phyloP scores from a whole-genome alignment of 2,888 invertebrate genomes.

The Acholoe squamosa region DNA sequence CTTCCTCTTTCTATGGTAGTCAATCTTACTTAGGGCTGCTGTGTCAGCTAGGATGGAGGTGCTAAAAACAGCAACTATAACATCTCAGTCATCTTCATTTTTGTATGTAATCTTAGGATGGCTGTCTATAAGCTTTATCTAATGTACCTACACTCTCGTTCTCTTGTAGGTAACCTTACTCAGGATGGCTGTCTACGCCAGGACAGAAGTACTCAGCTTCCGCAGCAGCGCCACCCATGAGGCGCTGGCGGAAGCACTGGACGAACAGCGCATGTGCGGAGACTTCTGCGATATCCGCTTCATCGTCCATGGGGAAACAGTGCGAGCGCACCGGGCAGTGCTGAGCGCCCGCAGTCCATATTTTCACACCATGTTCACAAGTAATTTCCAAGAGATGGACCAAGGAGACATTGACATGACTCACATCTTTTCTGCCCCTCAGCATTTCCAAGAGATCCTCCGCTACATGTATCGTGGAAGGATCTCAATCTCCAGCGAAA shows the following conservation, averaged over 20 bases:
- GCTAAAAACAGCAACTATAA: no score
- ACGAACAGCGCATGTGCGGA: slow-evolving; percentile 47
- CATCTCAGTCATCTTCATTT: no score
- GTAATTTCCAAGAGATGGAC: slow-evolving; percentile 56
- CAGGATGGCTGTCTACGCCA: slow-evolving; percentile 43
- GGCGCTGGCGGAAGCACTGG: slow-evolving; percentile 26
- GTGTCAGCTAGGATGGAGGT: no score
- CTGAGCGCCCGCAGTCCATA: slow-evolving; percentile 47
- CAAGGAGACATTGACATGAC: slow-evolving; percentile 59
- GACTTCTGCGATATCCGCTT: slow-evolving; percentile 57
- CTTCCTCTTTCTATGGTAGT: no score
- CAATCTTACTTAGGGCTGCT: no score
- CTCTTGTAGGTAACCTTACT: background rate
- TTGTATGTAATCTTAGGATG: no score
- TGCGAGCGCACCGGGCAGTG: slow-evolving; percentile 32
- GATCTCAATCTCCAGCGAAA: slow-evolving; percentile 39
- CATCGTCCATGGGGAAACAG: slow-evolving; percentile 38
- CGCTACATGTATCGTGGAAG: slow-evolving; percentile 46
- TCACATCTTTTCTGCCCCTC: slow-evolving; percentile 31
- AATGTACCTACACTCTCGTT: no score
- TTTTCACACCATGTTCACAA: slow-evolving; percentile 56
- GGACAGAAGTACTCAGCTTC: slow-evolving; percentile 44
- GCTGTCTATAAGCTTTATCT: no score
- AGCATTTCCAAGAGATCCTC: slow-evolving; percentile 42
- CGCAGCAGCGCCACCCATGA: slow-evolving; percentile 44